These are phyloP conservation scores for Temnothorax unifasciatus DNA, from an alignment of 2,888 invertebrate genomes.

Conservation along the genomic window DNA sequence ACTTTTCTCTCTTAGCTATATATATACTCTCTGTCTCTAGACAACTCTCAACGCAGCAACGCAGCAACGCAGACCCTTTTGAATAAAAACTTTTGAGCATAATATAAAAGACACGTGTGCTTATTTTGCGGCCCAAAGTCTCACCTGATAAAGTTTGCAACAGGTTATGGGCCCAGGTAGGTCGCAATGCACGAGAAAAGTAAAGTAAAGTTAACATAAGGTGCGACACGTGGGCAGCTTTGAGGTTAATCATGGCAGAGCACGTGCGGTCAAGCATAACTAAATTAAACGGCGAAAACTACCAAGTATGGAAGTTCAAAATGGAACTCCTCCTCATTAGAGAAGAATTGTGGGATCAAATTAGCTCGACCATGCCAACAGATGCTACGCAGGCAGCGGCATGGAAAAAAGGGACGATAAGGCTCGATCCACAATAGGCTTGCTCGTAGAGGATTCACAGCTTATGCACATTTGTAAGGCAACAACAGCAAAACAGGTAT, in stretches of 20 bases:
- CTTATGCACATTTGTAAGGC: not conserved
- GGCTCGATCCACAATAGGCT: not conserved
- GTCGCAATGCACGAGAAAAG: too few relatives aligned
- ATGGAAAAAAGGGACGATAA: not conserved
- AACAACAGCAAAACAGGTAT: not conserved
- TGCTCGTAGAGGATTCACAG: not conserved
- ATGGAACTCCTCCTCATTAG: not conserved
- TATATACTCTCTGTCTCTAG: too few relatives aligned
- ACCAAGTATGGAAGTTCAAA: not conserved
- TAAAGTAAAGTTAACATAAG: not conserved
- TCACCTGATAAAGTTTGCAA: too few relatives aligned
- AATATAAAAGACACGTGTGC: too few relatives aligned
- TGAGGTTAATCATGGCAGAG: not conserved
- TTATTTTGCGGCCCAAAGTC: too few relatives aligned
- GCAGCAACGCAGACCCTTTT: too few relatives aligned
- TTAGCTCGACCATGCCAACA: not conserved
- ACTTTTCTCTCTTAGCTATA: too few relatives aligned
- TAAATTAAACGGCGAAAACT: not conserved
- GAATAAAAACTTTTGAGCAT: too few relatives aligned
- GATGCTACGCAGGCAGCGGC: not conserved
- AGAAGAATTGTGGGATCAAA: not conserved
- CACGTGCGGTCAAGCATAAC: not conserved
- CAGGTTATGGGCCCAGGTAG: too few relatives aligned
- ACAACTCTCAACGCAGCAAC: too few relatives aligned
- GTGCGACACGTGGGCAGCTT: not conserved